Evolutionary conservation across 2,113 vertebrate genomes (phyloP).

Genomic region (Nycticebus coucang): DNA sequence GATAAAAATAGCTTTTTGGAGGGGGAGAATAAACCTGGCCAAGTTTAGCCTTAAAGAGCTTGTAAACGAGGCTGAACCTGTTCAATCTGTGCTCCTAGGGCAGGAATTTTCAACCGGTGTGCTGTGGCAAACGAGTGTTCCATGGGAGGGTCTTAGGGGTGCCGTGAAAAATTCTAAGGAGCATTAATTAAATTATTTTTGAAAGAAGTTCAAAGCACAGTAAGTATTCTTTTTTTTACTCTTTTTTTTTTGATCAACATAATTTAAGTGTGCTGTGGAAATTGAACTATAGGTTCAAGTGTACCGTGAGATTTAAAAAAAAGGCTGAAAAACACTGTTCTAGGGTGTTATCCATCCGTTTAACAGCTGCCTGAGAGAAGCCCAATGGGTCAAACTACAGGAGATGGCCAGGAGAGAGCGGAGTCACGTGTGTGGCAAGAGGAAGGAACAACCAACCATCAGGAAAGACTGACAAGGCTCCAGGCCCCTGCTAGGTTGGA

Average conservation of each 20-base stretch:
- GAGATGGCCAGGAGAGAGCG: neutral
- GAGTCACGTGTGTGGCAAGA: neutral
- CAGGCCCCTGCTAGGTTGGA: neutral
- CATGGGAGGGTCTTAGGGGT: no score
- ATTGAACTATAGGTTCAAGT: no score
- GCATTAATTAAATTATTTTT: no score
- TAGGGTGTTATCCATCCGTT: neutral
- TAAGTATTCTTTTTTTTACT: no score
- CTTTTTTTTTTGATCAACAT: no score
- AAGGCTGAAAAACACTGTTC: neutral
- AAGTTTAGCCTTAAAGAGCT: constrained; percentile 55
- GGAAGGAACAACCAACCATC: neutral
- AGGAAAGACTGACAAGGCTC: neutral
- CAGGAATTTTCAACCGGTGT: no score
- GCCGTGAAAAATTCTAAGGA: no score
- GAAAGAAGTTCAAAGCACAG: no score
- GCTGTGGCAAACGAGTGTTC: no score
- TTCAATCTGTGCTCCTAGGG: neutral
- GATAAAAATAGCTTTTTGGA: constrained; percentile 59
- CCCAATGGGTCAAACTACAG: neutral
- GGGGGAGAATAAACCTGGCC: neutral
- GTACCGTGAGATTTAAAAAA: no score
- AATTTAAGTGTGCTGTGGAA: no score
- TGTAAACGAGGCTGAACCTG: neutral
- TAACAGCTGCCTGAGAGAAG: neutral